Conservation (phyloP, 1,140 invertebrate genomes). For the Steinernema feltiae region DNA sequence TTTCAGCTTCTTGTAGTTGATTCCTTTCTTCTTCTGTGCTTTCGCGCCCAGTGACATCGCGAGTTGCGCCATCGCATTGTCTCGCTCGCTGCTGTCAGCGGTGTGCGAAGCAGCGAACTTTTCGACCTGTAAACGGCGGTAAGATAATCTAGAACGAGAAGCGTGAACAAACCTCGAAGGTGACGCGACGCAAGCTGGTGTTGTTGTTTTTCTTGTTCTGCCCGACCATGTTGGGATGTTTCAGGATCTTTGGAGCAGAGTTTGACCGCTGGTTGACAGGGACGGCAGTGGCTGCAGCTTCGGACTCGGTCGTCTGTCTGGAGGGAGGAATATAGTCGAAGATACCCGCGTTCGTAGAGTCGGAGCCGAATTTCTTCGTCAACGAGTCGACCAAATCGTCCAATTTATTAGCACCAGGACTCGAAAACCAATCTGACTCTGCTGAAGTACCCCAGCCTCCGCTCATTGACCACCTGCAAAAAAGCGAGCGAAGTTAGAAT, state of each 20-base stretch:
- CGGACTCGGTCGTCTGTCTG: not conserved
- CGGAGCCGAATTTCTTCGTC: not conserved
- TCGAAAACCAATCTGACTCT: conserved; percentile 4
- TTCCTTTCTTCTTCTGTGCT: not conserved
- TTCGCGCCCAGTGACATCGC: not conserved
- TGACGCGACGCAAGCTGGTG: not conserved
- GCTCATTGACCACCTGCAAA: conserved; percentile 7
- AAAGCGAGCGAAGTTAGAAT: too few species aligned
- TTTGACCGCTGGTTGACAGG: not conserved
- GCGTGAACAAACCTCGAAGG: not conserved
- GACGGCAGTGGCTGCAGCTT: not conserved
- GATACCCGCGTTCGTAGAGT: conserved; percentile 1
- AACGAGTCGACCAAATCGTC: not conserved
- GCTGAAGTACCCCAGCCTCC: conserved; percentile 3
- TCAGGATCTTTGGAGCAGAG: conserved; percentile 2
- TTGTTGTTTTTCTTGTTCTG: conserved; percentile 3
- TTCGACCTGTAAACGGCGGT: not conserved
- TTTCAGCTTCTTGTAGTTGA: not conserved
- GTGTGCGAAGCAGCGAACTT: not conserved
- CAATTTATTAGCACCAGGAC: not conserved
- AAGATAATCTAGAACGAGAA: not conserved
- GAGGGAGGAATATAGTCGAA: not conserved
- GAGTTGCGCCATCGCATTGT: conserved; percentile 6
- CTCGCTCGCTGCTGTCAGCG: not conserved
- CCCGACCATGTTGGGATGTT: not conserved